Conservation (phyloP, 2,113 vertebrate species). For the Upupa epops region DNA sequence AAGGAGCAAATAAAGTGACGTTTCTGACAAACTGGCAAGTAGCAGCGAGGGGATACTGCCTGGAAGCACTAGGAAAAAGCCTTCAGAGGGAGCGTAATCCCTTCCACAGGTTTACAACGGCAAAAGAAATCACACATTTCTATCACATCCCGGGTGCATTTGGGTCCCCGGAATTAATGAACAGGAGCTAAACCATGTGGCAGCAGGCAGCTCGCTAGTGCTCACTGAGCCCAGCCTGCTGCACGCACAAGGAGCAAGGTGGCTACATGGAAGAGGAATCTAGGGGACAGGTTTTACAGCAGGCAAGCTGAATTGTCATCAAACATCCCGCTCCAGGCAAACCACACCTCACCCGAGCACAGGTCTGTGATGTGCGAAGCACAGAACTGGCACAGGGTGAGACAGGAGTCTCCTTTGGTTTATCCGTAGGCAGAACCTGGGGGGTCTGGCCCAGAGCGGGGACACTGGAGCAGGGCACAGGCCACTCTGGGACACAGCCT, state of each 20-base stretch:
- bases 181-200: neutral
- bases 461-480: neutral
- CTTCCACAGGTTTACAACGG: neutral
- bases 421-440: accelerated
- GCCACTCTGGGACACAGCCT: accelerated
- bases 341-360: neutral
- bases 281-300: neutral
- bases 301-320: neutral
- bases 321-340: neutral
- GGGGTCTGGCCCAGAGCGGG: neutral
- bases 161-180: neutral
- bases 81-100: neutral
- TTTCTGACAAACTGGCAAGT: neutral
- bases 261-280: accelerated
- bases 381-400: accelerated
- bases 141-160: neutral
- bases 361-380: accelerated
- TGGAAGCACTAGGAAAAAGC: neutral
- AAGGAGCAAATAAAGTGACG: neutral
- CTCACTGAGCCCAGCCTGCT: neutral
- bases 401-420: accelerated
- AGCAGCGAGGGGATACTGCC: too few relatives aligned
- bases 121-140: too few relatives aligned
- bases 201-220: neutral
- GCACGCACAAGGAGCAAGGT: accelerated